Evolutionary conservation across 2,797 vertebrate genomes (phyloP).

Genomic region (Galagoides demidoff): DNA sequence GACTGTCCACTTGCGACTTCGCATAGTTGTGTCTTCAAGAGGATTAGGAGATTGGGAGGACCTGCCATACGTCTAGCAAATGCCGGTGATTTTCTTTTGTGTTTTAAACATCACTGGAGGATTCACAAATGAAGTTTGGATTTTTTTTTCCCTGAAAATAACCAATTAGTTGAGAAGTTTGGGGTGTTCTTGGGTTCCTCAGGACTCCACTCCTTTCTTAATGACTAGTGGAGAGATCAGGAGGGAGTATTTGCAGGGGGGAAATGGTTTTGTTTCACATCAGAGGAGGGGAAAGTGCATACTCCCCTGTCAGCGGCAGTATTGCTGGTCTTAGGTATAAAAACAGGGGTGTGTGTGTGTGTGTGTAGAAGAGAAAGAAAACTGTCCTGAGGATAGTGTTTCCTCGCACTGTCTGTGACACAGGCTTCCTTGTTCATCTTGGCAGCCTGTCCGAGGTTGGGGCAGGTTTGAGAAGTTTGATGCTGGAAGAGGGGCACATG

Average conservation of each 20-base stretch:
- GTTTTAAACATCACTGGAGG: not conserved
- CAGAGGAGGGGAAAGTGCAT: not conserved
- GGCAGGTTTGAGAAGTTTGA: not conserved
- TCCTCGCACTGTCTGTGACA: not conserved
- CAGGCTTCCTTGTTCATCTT: not conserved
- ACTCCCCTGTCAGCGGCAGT: not conserved
- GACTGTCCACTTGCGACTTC: not conserved
- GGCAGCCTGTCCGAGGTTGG: not conserved
- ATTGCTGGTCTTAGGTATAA: not conserved
- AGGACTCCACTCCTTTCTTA: not conserved
- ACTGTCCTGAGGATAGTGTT: not conserved
- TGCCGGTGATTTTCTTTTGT: not conserved
- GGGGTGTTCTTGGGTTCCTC: not conserved
- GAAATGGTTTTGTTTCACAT: not conserved
- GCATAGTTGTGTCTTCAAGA: not conserved
- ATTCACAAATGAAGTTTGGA: constrained; percentile 53
- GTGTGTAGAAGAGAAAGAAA: not conserved
- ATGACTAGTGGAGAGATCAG: accelerated
- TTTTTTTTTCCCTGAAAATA: not conserved
- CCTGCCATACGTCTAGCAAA: not conserved
- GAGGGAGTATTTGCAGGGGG: not conserved
- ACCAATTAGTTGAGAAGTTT: not conserved
- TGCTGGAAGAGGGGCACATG: not conserved
- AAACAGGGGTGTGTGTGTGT: not conserved
- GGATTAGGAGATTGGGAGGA: not conserved